Conservation (phyloP, 2,113 vertebrate species). For the Grammomys surdaster region DNA sequence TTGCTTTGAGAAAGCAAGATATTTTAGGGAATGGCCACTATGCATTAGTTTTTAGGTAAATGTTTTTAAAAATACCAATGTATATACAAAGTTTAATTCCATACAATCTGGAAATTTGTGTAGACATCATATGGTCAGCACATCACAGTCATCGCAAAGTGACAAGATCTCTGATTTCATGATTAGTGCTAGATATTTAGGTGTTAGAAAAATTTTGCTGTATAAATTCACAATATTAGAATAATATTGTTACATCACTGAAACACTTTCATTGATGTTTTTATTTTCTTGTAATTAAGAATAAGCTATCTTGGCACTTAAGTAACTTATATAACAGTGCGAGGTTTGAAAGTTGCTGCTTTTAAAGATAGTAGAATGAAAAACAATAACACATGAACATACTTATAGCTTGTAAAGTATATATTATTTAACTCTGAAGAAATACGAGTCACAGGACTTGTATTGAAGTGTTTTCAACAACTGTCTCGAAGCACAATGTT, state of each 20-base stretch:
- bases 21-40: slow-evolving; percentile 59
- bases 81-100: slow-evolving; percentile 49
- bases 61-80: slow-evolving; percentile 28
- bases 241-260: neutral
- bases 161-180: neutral
- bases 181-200: neutral
- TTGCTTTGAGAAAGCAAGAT: slow-evolving; percentile 59
- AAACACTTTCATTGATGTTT: neutral
- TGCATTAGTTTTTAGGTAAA: slow-evolving; percentile 10
- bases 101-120: neutral
- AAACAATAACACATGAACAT: neutral
- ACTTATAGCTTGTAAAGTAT: slow-evolving; percentile 33
- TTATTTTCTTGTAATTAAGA: neutral
- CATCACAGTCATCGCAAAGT: neutral
- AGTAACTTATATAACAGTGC: neutral
- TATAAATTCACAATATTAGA: slow-evolving; percentile 23
- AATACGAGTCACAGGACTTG: neutral
- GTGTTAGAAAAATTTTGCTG: neutral
- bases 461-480: slow-evolving; percentile 22
- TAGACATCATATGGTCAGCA: neutral
- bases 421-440: neutral
- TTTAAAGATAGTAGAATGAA: neutral
- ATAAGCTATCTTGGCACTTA: neutral
- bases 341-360: neutral
- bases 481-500: neutral